Conservation (phyloP, 2,888 invertebrate genomes). For the Melanophora roralis region DNA sequence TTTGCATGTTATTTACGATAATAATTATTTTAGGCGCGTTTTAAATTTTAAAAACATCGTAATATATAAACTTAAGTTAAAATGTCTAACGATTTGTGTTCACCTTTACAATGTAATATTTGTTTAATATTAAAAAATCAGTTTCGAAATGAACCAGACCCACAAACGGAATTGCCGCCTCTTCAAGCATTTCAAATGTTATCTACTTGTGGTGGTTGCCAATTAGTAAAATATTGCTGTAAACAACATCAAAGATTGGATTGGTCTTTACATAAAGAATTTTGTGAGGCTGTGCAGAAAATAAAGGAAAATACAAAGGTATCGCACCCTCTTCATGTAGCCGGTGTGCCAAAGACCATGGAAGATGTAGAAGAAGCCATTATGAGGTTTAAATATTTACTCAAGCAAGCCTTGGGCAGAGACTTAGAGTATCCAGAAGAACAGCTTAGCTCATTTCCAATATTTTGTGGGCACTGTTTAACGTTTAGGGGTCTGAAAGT, state of each 20-base stretch:
- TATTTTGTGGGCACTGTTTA: slow-evolving; percentile 67
- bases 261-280: slow-evolving; percentile 81
- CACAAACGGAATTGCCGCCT: neutral
- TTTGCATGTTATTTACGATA: neutral
- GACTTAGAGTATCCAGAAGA: slow-evolving; percentile 66
- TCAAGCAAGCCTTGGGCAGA: slow-evolving; percentile 64
- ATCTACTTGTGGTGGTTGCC: slow-evolving; percentile 80
- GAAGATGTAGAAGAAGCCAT: slow-evolving; percentile 64
- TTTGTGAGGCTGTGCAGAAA: slow-evolving; percentile 78
- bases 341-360: slow-evolving; percentile 62
- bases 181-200: neutral
- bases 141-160: too few species aligned
- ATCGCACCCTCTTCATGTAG: slow-evolving; percentile 65
- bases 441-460: slow-evolving; percentile 70
- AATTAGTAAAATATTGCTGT: slow-evolving; percentile 81
- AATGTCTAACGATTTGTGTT: slow-evolving; percentile 60
- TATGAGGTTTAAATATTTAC: slow-evolving; percentile 66
- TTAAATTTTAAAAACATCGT: neutral
- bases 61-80: neutral
- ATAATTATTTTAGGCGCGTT: neutral
- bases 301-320: slow-evolving; percentile 62
- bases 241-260: slow-evolving; percentile 82
- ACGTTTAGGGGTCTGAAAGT: slow-evolving; percentile 50
- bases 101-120: slow-evolving; percentile 60
- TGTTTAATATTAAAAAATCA: slow-evolving; percentile 45